Conservation (phyloP, 2,888 invertebrate species). For the Ophonus ardosiacus region DNA sequence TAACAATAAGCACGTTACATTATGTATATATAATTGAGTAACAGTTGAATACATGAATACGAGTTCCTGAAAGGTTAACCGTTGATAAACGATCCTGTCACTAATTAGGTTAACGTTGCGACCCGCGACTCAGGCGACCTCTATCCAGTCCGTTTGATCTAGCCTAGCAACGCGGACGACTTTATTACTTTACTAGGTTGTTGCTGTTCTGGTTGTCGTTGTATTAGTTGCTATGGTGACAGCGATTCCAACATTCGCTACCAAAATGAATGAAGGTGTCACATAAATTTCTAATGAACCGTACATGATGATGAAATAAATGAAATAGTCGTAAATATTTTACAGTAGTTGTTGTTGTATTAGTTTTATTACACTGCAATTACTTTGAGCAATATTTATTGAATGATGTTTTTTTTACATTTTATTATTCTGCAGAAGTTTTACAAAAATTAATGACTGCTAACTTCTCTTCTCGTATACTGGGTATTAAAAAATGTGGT, state of each 20-base stretch:
- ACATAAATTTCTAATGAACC: background rate
- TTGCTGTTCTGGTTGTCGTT: background rate
- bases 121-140: slow-evolving; percentile 31
- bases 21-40: slow-evolving; percentile 44
- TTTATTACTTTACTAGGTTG: background rate
- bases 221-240: background rate
- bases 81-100: slow-evolving; percentile 57
- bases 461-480: too few species aligned
- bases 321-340: background rate
- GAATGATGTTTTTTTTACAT: background rate
- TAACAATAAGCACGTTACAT: slow-evolving; percentile 40
- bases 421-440: background rate
- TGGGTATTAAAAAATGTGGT: too few species aligned
- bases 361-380: background rate
- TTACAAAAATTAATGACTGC: background rate
- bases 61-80: slow-evolving; percentile 47
- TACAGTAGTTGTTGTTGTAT: background rate
- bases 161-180: slow-evolving; percentile 13
- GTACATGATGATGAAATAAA: background rate
- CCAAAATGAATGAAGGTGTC: background rate
- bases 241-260: background rate
- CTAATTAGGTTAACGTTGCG: slow-evolving; percentile 52
- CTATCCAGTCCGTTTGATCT: background rate
- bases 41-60: slow-evolving; percentile 44
- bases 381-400: background rate